Evolutionary conservation across 2,797 vertebrate genomes (phyloP).

Genomic region (Catamblyrhynchus diadema): DNA sequence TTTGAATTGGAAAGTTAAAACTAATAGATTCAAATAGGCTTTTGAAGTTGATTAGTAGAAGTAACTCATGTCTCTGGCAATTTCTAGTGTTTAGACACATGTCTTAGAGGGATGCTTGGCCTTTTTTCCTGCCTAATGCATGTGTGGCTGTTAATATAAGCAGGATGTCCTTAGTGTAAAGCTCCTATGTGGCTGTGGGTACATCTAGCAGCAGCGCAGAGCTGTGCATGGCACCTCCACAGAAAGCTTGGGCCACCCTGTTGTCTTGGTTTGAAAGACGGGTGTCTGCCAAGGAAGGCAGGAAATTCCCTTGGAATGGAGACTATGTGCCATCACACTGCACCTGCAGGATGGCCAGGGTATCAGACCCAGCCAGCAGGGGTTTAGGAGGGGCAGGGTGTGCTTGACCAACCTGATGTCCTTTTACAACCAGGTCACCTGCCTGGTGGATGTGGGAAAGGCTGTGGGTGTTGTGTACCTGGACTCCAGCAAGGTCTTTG

Average conservation of each 20-base stretch:
- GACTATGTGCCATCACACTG: neutral
- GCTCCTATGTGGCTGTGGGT: neutral
- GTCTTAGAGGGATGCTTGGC: neutral
- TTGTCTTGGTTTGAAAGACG: neutral
- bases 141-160: neutral
- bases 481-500: neutral
- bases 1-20: neutral
- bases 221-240: neutral
- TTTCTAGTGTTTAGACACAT: neutral
- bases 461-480: neutral
- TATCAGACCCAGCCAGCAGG: neutral
- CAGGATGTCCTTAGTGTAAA: neutral
- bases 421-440: neutral
- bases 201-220: neutral
- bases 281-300: neutral
- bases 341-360: neutral
- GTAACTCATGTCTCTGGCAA: neutral
- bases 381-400: neutral
- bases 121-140: neutral
- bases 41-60: neutral
- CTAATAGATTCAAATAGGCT: neutral
- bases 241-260: neutral
- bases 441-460: neutral
- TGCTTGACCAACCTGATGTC: neutral
- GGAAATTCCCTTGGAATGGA: neutral